Evolutionary conservation across 2,113 vertebrate species (phyloP), one percentile per base, ranked within the genome.

Genomic region (Oncorhynchus nerka): DNA sequence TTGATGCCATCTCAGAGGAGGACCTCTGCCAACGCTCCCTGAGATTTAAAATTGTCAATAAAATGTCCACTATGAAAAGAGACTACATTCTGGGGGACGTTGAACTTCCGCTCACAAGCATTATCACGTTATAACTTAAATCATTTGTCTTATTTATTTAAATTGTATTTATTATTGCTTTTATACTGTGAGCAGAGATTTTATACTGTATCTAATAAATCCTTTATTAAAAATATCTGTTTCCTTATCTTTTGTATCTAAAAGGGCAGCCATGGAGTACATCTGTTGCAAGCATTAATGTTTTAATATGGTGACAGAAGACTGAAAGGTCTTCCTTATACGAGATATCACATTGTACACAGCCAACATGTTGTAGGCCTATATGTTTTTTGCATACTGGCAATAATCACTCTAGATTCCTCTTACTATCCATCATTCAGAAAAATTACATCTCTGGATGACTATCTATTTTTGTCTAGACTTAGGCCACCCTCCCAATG

Each of bases 41-140:
- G 68, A 92, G 92, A 69, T 93, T 97, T 82, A 95, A 97, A 89
- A 95, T 95, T 0, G 86, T 94, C 73, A 94, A 95, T 83, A 94
- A 94, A 88, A 94, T 95, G 87, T 93, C 89, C 71, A 93, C 87
- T 15, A 92, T 96, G 93, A 95, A 95, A 83, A 90, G 93, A 89
- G 93, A 94, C 85, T 94, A 90, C 83, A 86, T 89, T 26, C 86
- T 94, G 24, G 94, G 92, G 6, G 88, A 87, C 48, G 92, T 92
- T 83, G 93, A 93, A 81, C 73, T 93, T 84, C 88, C 91, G 70
- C 90, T 94, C 30, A 90, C 85, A 16, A 90, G 89, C 81, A 91
- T 94, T 51, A 78, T 92, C 19, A 82, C 80, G 57, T 75, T 74
- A 48, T 91, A 85, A 89, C 78, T 70, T 34, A 49, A 15, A 71